These are phyloP conservation scores for Branchinecta lynchi DNA, from an alignment of 1,140 invertebrate genomes.

Conservation along the genomic window DNA sequence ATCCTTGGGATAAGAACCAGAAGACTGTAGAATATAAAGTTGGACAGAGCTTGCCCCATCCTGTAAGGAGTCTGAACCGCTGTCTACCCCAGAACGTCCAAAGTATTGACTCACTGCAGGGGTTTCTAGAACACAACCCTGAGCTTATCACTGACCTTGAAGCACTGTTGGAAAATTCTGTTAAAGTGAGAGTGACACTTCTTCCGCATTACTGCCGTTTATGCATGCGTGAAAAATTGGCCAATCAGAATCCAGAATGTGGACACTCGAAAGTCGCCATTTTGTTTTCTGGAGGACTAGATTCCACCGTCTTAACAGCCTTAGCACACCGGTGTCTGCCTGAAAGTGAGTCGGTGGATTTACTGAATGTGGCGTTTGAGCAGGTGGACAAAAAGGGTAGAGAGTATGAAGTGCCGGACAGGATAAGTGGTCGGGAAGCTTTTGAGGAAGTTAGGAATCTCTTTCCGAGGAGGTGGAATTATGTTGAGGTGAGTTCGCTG, in stretches of 20 bases:
- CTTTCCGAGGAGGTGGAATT: conserved; percentile 50
- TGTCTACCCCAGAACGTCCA: not conserved
- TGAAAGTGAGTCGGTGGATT: conserved; percentile 57
- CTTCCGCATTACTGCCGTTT: not conserved
- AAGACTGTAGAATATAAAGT: not conserved
- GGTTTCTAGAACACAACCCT: not conserved
- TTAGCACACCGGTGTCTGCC: conserved; percentile 57
- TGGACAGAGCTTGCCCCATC: not conserved
- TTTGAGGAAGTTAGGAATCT: conserved; percentile 50
- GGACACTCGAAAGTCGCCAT: conserved; percentile 61
- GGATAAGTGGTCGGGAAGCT: conserved; percentile 56
- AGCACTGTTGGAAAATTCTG: not conserved
- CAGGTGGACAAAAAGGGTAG: conserved; percentile 32
- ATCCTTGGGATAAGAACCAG: not conserved
- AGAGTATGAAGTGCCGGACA: conserved; percentile 48
- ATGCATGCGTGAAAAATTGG: not conserved
- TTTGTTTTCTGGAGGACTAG: conserved; percentile 88
- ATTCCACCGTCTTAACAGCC: conserved; percentile 73
- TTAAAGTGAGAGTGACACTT: not conserved
- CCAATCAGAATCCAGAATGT: conserved; percentile 26
- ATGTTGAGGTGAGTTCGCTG: conserved; percentile 40
- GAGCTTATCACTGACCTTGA: not conserved
- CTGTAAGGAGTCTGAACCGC: not conserved
- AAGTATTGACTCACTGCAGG: not conserved
- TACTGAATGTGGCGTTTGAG: conserved; percentile 92